These are phyloP conservation scores for Nothoprocta perdicaria DNA, from an alignment of 2,113 vertebrate genomes.

Conservation along the genomic window DNA sequence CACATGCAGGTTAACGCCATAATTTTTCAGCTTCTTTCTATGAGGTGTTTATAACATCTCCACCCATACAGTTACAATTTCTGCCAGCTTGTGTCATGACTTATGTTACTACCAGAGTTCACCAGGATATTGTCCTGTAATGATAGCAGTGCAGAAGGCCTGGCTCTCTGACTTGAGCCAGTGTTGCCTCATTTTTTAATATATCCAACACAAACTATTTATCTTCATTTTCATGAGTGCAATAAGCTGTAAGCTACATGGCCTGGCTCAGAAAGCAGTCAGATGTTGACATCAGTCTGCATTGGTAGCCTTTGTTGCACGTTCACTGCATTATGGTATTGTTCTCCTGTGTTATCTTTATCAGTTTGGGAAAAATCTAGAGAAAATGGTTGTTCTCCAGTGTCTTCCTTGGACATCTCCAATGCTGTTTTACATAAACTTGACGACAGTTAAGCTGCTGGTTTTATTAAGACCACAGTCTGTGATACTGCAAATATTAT, in stretches of 20 bases:
- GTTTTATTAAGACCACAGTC: not conserved
- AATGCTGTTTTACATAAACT: not conserved
- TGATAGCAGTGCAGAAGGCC: not conserved
- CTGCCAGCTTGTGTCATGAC: not conserved
- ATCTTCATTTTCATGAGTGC: not conserved
- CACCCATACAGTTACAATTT: not conserved
- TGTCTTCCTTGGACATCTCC: not conserved
- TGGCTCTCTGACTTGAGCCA: not conserved
- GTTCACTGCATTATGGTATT: not conserved
- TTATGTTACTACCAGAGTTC: not conserved
- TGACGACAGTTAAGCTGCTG: not conserved
- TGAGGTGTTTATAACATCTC: rapidly evolving
- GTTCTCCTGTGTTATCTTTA: not conserved
- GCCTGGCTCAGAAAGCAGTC: not conserved
- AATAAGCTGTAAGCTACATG: not conserved
- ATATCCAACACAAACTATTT: not conserved
- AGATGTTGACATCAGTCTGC: not conserved
- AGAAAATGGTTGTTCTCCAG: not conserved
- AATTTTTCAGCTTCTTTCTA: not conserved
- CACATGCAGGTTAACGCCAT: not conserved
- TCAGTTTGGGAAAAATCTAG: not conserved
- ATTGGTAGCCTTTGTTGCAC: not conserved
- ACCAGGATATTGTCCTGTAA: not conserved
- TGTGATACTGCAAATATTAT: not conserved
- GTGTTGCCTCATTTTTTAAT: not conserved